These are phyloP conservation scores for Drosophila nigrodunni DNA, from an alignment of 1,140 invertebrate genomes.

Conservation along the genomic window DNA sequence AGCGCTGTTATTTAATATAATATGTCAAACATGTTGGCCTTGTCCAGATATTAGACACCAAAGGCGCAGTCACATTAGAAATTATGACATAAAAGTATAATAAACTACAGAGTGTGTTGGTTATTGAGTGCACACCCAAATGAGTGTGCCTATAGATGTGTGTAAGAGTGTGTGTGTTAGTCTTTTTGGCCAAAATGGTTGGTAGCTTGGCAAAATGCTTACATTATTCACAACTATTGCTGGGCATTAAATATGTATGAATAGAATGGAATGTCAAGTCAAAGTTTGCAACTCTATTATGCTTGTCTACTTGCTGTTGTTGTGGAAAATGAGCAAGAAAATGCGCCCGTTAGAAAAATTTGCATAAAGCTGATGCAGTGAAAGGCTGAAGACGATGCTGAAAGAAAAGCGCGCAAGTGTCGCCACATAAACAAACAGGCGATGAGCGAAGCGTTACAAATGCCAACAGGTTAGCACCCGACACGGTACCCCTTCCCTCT, in stretches of 20 bases:
- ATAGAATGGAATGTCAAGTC: slow-evolving; percentile 56
- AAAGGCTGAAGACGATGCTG: slow-evolving; percentile 20
- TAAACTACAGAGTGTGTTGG: slow-evolving; percentile 70
- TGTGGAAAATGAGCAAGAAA: slow-evolving; percentile 74
- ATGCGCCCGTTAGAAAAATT: slow-evolving; percentile 69
- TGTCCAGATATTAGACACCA: slow-evolving; percentile 52
- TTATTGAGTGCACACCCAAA: slow-evolving; percentile 52
- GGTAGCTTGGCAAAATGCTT: slow-evolving; percentile 52
- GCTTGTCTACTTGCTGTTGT: slow-evolving; percentile 30
- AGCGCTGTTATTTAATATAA: slow-evolving; percentile 51
- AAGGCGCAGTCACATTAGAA: slow-evolving; percentile 60
- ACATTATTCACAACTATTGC: slow-evolving; percentile 78
- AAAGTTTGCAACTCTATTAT: slow-evolving; percentile 59
- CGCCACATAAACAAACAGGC: slow-evolving; percentile 72
- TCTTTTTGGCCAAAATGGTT: slow-evolving; percentile 33
- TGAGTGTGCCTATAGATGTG: not conserved
- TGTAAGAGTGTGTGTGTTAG: slow-evolving; percentile 2
- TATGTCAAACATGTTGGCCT: slow-evolving; percentile 62
- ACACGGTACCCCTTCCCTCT: not conserved
- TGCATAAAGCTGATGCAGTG: slow-evolving; percentile 69
- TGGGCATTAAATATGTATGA: slow-evolving; percentile 72
- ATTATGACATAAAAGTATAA: slow-evolving; percentile 76
- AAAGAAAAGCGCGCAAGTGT: slow-evolving; percentile 55
- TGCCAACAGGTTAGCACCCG: slow-evolving; percentile 72
- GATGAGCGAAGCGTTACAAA: slow-evolving; percentile 56